Evolutionary conservation across 2,113 vertebrate species (phyloP), one percentile per base, ranked within the genome.

Genomic region (Actenoides hombroni): DNA sequence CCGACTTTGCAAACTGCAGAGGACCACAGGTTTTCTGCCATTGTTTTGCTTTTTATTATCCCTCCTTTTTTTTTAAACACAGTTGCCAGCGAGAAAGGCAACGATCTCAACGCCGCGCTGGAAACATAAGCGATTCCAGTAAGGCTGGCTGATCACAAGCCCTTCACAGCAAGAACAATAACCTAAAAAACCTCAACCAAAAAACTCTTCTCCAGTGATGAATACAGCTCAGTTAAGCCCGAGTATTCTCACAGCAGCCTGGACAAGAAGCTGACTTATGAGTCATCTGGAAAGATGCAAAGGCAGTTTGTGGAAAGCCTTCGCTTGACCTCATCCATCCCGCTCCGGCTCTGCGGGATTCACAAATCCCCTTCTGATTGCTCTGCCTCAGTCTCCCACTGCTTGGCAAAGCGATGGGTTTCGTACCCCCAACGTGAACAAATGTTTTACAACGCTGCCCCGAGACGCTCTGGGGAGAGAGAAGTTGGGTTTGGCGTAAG

Each of bases 201-300:
- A 81, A 61, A 56, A 24, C 40, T 28, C 40, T 28, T 76, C 56
- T 29, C 48, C 48, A 63, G 48, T 25, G 77, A 82, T 88, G 51
- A 78, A 77, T 14, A 35, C 0, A 48, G 37, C n/a, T 40, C 2
- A 0, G 23, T 78, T 53, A 60, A 87, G 14, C 44, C n/a, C 1
- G 2, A 53, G 51, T 31, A 37, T 77, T 77, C 31, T 60, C 67
- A 44, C 40, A 63, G 67, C 54, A 63, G 24, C 20, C 39, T 39
- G 57, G 57, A 49, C 1, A 6, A 67, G 31, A 56, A 40, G 12
- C 40, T 24, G 28, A 39, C 35, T 42, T 83, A 21, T n/a, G 31
- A 67, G 61, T 61, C 68, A 89, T 21, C 35, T 39, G 24, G 49
- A 75, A 70, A 69, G 69, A 57, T 46, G 42, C 19, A 63, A 63